phyloP scores from a whole-genome alignment of 2,113 vertebrate species.

The Colistium nudipinnis region DNA sequence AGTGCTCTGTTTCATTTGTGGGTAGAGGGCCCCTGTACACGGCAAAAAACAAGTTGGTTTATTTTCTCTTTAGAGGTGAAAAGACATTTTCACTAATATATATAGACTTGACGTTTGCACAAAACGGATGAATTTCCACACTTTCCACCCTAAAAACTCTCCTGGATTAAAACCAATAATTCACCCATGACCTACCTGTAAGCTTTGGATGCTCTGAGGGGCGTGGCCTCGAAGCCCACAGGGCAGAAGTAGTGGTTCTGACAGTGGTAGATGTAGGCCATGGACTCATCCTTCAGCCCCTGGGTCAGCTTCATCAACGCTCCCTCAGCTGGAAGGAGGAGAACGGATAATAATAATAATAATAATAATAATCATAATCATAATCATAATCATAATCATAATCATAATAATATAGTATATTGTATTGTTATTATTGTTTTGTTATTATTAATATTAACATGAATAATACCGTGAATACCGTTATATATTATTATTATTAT shows the following conservation, averaged over 20 bases:
- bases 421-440: too few species aligned
- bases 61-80: not conserved
- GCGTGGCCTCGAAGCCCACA: slow-evolving; percentile 97
- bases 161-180: too few species aligned
- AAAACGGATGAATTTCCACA: too few species aligned
- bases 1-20: slow-evolving; percentile 92
- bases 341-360: too few species aligned
- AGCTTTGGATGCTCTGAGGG: slow-evolving; percentile 92
- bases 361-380: too few species aligned
- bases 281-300: slow-evolving; percentile 92
- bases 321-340: slow-evolving; percentile 85
- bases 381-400: too few species aligned
- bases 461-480: too few species aligned
- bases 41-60: slow-evolving; percentile 7
- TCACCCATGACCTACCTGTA: slow-evolving; percentile 86
- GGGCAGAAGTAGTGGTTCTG: slow-evolving; percentile 99
- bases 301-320: slow-evolving; percentile 92
- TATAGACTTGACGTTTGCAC: too few species aligned
- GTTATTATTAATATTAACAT: too few species aligned
- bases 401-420: too few species aligned
- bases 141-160: too few species aligned
- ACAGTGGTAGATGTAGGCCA: slow-evolving; percentile 99
- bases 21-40: slow-evolving; percentile 85
- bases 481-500: too few species aligned
- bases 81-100: not conserved